phyloP scores from a whole-genome alignment of 2,888 invertebrate species.

The Cosmia trapezina region DNA sequence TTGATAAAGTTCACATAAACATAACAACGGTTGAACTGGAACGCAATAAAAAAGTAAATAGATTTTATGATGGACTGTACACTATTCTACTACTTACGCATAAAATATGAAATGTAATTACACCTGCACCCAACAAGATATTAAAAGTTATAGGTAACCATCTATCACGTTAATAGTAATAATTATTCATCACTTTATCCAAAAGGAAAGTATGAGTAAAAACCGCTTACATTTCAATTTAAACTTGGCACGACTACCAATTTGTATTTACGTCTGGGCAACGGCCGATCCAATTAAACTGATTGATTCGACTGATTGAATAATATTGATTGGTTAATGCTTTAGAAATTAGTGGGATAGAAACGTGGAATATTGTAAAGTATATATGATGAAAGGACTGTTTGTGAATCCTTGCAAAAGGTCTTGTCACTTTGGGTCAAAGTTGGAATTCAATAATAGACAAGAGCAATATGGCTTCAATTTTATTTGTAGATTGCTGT shows the following conservation, averaged over 20 bases:
- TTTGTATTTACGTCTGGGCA: conserved; percentile 51
- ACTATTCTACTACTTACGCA: not conserved
- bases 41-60: not conserved
- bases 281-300: conserved; percentile 50
- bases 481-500: too few species aligned
- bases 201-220: conserved; percentile 47
- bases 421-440: conserved; percentile 2
- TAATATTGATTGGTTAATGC: conserved; percentile 55
- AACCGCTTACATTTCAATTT: conserved; percentile 56
- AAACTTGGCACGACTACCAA: conserved; percentile 57
- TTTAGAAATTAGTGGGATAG: conserved; percentile 34
- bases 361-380: conserved; percentile 24
- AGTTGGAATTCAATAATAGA: conserved; percentile 9
- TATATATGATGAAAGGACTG: conserved; percentile 10
- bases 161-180: conserved; percentile 39
- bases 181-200: conserved; percentile 38
- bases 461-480: not conserved
- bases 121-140: conserved; percentile 17
- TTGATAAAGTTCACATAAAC: not conserved
- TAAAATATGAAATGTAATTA: conserved; percentile 22
- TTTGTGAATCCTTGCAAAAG: not conserved
- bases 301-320: conserved; percentile 58
- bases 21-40: not conserved
- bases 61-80: not conserved
- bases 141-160: conserved; percentile 25